Evolutionary conservation across 2,888 invertebrate species (phyloP), one percentile per base, ranked within the genome.

Genomic region (Strigamia crassipes): DNA sequence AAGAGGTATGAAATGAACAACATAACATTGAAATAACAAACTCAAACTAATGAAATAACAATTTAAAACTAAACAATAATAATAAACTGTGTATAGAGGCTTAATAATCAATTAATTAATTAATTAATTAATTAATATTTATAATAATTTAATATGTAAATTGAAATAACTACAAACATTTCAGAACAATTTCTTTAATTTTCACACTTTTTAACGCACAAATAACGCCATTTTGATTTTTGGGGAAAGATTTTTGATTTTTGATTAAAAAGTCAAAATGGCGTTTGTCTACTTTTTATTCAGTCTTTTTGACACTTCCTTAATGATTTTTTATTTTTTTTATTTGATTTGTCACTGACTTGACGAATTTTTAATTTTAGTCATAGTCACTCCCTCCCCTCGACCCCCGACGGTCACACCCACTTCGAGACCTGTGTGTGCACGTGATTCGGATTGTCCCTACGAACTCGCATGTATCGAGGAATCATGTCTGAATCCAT

Each of bases 401-500:
- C 82, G 84, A 18, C 42, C 83, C 15, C 66, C 79, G 23, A 12
- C 23, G 42, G 42, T 42, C 6, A 18, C 56, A 56, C 34, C 79
- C n/a, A 8, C 79, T 18, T 18, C 42, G 21, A 41, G 18, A 41
- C 79, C 79, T 23, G 41, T 79, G 23, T 79, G 79, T 41, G 23
- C 41, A 18, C 38, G 38, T 15, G 79, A 79, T 42, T 79, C 79
- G 34, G 94, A 87, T 85, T 94, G 94, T 87, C 88, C 92, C 0
- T 89, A 91, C 15, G 91, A 91, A 85, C 90, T 91, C 86, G 92
- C 94, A 82, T 95, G 95, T 89, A 90, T 92, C 23, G 92, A 92
- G 86, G 85, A 89, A 56, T 90, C 90, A 84, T 92, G 92, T 85
- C 86, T 87, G 83, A 90, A 91, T 86, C 91, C 91, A 34, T 91